Evolutionary conservation across 2,797 vertebrate species (phyloP).

Genomic region (Hephaestus fuliginosus): DNA sequence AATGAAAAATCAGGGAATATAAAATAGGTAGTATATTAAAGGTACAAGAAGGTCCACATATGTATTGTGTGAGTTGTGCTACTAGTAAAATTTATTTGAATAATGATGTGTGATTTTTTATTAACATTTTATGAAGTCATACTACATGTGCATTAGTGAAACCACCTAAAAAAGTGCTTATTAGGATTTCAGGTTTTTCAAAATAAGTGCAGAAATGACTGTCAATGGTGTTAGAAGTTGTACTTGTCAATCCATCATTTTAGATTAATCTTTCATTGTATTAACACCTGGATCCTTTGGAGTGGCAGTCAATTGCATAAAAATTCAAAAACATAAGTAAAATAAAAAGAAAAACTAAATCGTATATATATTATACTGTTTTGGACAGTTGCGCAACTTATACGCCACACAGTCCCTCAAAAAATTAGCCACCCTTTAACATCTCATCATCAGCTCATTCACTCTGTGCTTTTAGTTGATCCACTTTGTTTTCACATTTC

Average conservation of each 20-base stretch:
- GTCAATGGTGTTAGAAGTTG: background rate
- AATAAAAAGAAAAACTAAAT: background rate
- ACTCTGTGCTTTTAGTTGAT: constrained; percentile 10
- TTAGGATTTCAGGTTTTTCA: background rate
- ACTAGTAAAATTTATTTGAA: background rate
- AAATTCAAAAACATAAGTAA: background rate
- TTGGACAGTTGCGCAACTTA: background rate
- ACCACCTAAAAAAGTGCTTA: background rate
- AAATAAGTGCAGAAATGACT: background rate
- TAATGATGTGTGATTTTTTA: background rate
- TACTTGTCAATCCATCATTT: background rate
- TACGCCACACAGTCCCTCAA: background rate
- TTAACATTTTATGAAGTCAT: background rate
- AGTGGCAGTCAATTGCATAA: background rate
- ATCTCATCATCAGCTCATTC: constrained; percentile 35
- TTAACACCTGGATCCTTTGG: background rate
- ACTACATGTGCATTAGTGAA: background rate
- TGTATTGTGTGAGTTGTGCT: background rate
- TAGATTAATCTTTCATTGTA: background rate
- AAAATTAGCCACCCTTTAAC: constrained; percentile 34
- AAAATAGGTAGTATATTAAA: no score
- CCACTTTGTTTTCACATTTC: background rate
- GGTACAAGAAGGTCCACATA: background rate
- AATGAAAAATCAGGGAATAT: background rate
- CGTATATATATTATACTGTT: background rate